Evolutionary conservation across 1,140 invertebrate genomes (phyloP), one percentile per base, ranked within the genome.

Genomic region (Adoxophyes honmai): DNA sequence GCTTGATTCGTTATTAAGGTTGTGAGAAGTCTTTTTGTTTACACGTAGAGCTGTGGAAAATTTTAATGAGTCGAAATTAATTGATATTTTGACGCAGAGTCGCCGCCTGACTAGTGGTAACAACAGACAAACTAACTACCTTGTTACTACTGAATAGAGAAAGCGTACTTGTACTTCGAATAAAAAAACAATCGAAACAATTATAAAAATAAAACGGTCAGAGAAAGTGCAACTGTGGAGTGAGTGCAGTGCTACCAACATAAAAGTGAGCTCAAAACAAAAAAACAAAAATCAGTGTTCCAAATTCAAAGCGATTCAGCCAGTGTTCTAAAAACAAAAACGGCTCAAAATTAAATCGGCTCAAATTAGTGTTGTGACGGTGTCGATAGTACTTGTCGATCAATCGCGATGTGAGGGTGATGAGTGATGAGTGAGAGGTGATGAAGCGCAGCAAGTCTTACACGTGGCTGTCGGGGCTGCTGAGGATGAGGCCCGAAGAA

Each of bases 371-470:
- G 42, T 11, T 28, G 42, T 60, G 42, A 11, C 28, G 52, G 34
- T 55, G 63, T 53, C 48, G 48, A 21, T 35, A 52, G 28, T 55
- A 60, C 44, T 52, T 55, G 55, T 55, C 44, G 53, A 33, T 59
- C 14, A 51, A 55, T 55, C 55, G 60, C 55, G 64, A 42, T 64
- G 59, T 14, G 35, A 55, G 6, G 57, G 44, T 37, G 61, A 54
- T 39, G 55, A 39, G 58, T 51, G 59, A 55, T 62, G 71, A 61
- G 35, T 33, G 55, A 18, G 57, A 36, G 55, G 34, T 35, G 48
- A 86, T 88, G 85, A 88, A 86, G 64, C 77, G 85, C 14, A 86
- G 82, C 59, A 88, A 88, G 74, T 88, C 85, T 9, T 88, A 88
- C 70, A 86, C 80, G 59, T 88, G 85, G 85, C 75, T 88, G 60